Percentiles rank a stretch among this genome's conserved stretches.
phyloP scores from a whole-genome alignment of 2,113 vertebrate species.

The Illadopsis cleaveri region DNA sequence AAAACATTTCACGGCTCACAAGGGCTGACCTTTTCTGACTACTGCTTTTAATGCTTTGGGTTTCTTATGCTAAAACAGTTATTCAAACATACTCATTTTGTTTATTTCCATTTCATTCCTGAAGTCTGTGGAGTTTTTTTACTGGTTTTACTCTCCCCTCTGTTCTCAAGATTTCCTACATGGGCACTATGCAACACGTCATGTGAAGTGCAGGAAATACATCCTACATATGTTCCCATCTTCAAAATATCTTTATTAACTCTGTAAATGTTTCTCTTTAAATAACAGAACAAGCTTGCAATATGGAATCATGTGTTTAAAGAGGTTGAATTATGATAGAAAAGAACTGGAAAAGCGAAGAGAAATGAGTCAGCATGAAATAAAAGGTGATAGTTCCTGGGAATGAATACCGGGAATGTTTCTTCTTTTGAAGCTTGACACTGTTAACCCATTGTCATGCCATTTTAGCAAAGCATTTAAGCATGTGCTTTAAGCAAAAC shows the following conservation, averaged over 20 bases:
- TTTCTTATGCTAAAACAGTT: background rate
- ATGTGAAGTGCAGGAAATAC: background rate
- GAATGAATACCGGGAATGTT: slow-evolving; percentile 29
- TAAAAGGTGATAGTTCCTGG: slow-evolving; percentile 83
- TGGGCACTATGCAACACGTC: background rate
- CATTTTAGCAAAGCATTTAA: slow-evolving; percentile 34
- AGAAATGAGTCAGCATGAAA: slow-evolving; percentile 96
- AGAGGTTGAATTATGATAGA: slow-evolving; percentile 98
- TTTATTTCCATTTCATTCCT: slow-evolving; percentile 1
- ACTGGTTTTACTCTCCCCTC: background rate
- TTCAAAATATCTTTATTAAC: slow-evolving; percentile 39
- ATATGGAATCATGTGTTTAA: slow-evolving; percentile 98
- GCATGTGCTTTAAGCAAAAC: background rate
- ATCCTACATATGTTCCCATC: slow-evolving; percentile 16
- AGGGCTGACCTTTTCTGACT: slow-evolving; percentile 9
- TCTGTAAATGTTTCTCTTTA: slow-evolving; percentile 48
- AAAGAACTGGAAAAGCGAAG: slow-evolving; percentile 96
- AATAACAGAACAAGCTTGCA: slow-evolving; percentile 96
- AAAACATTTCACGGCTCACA: background rate
- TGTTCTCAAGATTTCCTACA: background rate
- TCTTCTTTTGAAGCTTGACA: slow-evolving; percentile 16
- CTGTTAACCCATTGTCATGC: background rate
- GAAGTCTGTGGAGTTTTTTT: background rate
- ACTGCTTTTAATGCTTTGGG: background rate
- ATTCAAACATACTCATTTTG: background rate